phyloP scores from a whole-genome alignment of 2,113 vertebrate species.

The Chrysochloris asiatica region DNA sequence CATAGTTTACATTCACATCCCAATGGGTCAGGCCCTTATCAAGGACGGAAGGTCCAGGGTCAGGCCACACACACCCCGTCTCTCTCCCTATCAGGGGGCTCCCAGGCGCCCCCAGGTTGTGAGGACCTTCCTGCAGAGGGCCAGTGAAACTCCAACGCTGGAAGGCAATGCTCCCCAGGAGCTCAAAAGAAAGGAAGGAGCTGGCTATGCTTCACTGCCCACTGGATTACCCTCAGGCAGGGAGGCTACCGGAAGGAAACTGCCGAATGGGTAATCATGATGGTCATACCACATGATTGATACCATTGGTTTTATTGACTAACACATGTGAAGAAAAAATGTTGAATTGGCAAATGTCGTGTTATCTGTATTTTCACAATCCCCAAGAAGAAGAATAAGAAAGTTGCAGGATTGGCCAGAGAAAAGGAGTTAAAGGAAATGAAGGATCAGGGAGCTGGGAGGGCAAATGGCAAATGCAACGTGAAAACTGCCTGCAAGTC shows the following conservation, averaged over 20 bases:
- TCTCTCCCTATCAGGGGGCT: fast-evolving
- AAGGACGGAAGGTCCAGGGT: background rate
- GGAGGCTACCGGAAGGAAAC: background rate
- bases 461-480: too few species aligned
- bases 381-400: background rate
- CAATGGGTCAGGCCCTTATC: background rate
- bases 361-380: background rate
- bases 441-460: background rate
- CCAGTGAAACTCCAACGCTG: fast-evolving
- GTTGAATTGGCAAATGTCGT: background rate
- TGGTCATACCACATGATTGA: background rate
- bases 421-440: background rate
- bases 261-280: background rate
- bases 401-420: background rate
- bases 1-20: background rate
- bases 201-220: fast-evolving
- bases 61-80: background rate
- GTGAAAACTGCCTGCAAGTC: fast-evolving
- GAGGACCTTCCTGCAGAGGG: background rate
- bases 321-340: background rate
- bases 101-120: too few species aligned
- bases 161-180: background rate
- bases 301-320: background rate
- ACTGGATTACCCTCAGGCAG: fast-evolving
- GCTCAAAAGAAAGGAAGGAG: fast-evolving